Base-by-base conservation (phyloP, 1,140 invertebrate species). In the Philopotamus ludificatus region DNA sequence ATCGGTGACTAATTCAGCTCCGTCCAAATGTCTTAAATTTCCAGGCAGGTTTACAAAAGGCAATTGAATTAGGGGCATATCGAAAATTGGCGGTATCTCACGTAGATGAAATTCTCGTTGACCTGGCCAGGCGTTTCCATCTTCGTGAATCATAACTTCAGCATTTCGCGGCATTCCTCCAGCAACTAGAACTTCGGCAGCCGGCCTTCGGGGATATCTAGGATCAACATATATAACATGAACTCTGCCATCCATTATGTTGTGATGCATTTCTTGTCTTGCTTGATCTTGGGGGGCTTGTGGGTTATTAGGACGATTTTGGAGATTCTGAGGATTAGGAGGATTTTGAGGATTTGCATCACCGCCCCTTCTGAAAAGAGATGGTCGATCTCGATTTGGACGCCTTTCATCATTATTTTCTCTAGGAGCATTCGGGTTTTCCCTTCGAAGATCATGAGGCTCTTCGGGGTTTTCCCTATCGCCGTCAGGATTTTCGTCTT, bases 1-100 rank as follows among this genome's bases (percentile, higher is more conserved):
- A 22, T 70, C 68, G 0, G 63, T 70, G 0, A 70, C 64, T 16
- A 70, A 45, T 3, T 51, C 53, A 0, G 53, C 16, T 3, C 44
- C 51, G 15, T 62, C 64, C 8, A 63, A 16, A 45, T 60, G 68
- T 22, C 25, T 53, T 15, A 65, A 16, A 1, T 53, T 22, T n/a
- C 18, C 26, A 23, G 20, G 22, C 18, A 44, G 42, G 44, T 65
- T 86, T 83, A 49, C 88, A 71, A 67, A 84, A 84, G 57, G 57
- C 1, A 60, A 28, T 21, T 60, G 57, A 15, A 47, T 15, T 16
- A 47, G 4, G 3, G 44, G 44, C 10, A 60, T 3, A 60, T 60
- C 57, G 3, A 47, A 15, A 1, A 60, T 21, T 20, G 45, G 57
- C 20, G 41, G 54, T n/a, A 60, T 2, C 25, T 47, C 15, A 20